Conservation (phyloP, 1,140 invertebrate genomes). For the Magallana angulata region DNA sequence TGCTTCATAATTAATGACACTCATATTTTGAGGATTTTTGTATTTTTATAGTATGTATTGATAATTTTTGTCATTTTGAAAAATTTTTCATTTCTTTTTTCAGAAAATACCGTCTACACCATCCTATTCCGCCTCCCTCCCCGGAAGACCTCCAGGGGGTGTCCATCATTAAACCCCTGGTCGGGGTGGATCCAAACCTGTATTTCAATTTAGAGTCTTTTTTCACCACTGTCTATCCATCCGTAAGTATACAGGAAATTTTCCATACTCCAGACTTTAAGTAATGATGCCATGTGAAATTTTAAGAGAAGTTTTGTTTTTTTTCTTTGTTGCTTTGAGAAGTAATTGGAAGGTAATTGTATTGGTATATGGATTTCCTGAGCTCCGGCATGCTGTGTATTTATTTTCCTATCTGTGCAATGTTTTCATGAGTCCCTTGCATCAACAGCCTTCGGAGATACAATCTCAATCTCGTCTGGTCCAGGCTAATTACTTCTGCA, state of each 20-base stretch:
- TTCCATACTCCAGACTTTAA: too few species aligned
- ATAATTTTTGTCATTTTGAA: not conserved
- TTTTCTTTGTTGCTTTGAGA: too few species aligned
- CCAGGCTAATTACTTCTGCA: not conserved
- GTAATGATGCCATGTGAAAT: too few species aligned
- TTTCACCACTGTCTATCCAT: conserved; percentile 96
- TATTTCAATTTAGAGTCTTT: conserved; percentile 97
- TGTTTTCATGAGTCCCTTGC: too few species aligned
- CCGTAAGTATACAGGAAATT: conserved; percentile 80
- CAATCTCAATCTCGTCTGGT: not conserved
- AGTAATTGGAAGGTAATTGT: too few species aligned
- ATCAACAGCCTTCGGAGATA: too few species aligned
- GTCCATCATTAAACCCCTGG: conserved; percentile 96
- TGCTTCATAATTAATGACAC: too few species aligned
- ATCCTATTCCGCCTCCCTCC: conserved; percentile 79
- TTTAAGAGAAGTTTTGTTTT: too few species aligned
- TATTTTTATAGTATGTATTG: not conserved
- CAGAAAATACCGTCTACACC: conserved; percentile 82
- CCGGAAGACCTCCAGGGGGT: conserved; percentile 91
- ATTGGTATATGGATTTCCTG: too few species aligned
- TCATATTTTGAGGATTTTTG: not conserved
- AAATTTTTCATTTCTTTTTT: conserved; percentile 63
- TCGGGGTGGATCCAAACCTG: conserved; percentile 96
- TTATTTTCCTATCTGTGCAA: too few species aligned
- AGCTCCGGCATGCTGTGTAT: too few species aligned